Conservation (phyloP, 2,888 invertebrate species). For the Drosophila melanosoma region DNA sequence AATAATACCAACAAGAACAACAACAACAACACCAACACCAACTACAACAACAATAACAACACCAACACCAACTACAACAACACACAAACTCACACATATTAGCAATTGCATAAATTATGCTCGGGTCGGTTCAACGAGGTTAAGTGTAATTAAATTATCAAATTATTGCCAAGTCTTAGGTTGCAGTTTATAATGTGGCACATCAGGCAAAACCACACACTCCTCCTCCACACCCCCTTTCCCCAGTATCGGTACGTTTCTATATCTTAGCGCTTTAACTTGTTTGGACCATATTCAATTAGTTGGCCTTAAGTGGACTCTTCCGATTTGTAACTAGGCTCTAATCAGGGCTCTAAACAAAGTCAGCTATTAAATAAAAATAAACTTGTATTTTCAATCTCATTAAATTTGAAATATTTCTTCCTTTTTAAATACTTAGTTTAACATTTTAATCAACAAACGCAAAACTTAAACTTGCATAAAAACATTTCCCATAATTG, state of each 20-base stretch:
- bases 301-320: conserved; percentile 65
- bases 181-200: conserved; percentile 78
- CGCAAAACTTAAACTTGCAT: not conserved
- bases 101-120: conserved; percentile 75
- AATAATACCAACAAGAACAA: not conserved
- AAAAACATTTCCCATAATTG: not conserved
- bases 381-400: not conserved
- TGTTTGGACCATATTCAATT: conserved; percentile 71
- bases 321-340: conserved; percentile 11
- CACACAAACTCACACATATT: conserved; percentile 37
- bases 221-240: not conserved
- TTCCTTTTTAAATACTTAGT: not conserved
- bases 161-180: conserved; percentile 79
- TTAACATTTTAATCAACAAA: not conserved
- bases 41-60: conserved; percentile 10
- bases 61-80: conserved; percentile 10
- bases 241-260: not conserved
- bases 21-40: conserved; percentile 25
- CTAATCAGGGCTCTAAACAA: too few relatives aligned
- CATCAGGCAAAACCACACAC: conserved; percentile 32
- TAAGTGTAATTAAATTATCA: conserved; percentile 81
- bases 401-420: not conserved
- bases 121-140: conserved; percentile 70
- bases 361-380: not conserved
- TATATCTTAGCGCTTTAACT: conserved; percentile 2